Base-by-base conservation (phyloP, 1,140 invertebrate genomes). In the Pachyrhynchus sulphureomaculatus region DNA sequence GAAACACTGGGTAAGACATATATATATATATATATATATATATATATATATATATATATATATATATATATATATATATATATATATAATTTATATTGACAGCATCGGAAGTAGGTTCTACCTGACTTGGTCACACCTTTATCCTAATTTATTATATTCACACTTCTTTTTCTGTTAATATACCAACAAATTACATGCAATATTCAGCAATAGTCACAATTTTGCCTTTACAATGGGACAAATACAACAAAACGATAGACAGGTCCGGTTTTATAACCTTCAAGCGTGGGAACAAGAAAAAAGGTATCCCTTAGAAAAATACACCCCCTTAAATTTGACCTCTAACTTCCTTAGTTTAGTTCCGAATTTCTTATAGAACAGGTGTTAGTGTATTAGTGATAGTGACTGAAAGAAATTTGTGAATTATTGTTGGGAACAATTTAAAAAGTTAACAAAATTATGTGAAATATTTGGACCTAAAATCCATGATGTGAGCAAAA, bases 151-250 rank as follows among this genome's bases (percentile, higher is more conserved):
- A 42, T 17, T 36, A 9, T 3, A n/a, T 41, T 26, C n/a, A n/a
- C 12, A 5, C 8, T 20, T 10, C 20, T 24, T 56, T 58, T 49
- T 37, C 3, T 13, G n/a, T 33, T n/a, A 48, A 44, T 41, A 47
- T 10, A 47, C 41, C 21, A 62, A 62, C 59, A 54, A 53, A 54
- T 62, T 62, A 52, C 59, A 62, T 37, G 51, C 59, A 47, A 62
- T 54, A 45, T 62, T 62, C 42, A 29, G 29, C 13, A 39, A 62
- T 51, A 18, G 42, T 47, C 47, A 48, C 33, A 58, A 41, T 60
- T 51, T 60, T 45, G 23, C 13, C 36, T 29, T 21, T 26, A 48
- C 47, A 59, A 59, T 51, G 33, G 37, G 17, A 8, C 29, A 39
- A 36, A 45, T 44, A 36, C 24, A 32, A 48, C 44, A n/a, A 17